phyloP scores from a whole-genome alignment of 1,140 invertebrate species.

The Drosophila dunni region DNA sequence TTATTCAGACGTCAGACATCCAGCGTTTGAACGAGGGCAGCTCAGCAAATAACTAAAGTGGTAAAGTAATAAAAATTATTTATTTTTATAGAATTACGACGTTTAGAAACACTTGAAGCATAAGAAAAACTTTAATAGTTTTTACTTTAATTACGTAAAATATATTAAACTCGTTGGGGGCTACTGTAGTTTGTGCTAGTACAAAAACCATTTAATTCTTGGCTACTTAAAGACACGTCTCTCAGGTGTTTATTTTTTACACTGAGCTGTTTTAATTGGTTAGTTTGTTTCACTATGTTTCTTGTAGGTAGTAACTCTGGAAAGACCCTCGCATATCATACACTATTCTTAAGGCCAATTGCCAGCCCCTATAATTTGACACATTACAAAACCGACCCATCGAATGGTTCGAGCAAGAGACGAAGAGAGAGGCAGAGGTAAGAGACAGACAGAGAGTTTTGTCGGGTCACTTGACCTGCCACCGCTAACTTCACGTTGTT shows the following conservation, averaged over 20 bases:
- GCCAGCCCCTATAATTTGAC: conserved; percentile 60
- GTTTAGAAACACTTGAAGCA: too few relatives aligned
- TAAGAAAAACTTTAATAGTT: too few relatives aligned
- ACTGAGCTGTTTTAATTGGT: not conserved
- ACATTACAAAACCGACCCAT: conserved; percentile 43
- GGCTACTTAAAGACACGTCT: too few relatives aligned
- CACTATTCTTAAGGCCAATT: conserved; percentile 67
- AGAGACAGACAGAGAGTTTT: too few relatives aligned
- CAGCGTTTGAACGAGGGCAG: conserved; percentile 29
- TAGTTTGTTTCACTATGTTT: not conserved
- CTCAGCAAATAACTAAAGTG: conserved; percentile 5
- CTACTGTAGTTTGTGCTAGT: too few relatives aligned
- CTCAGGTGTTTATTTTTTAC: not conserved
- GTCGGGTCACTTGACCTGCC: conserved; percentile 71
- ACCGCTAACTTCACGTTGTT: conserved; percentile 26
- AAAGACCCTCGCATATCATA: conserved; percentile 33
- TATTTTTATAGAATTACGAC: too few relatives aligned
- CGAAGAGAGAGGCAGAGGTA: conserved; percentile 50
- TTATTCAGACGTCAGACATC: conserved; percentile 14
- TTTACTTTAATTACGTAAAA: too few relatives aligned
- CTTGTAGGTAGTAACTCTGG: not conserved
- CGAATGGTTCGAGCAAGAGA: not conserved
- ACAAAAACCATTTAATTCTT: too few relatives aligned
- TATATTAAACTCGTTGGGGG: too few relatives aligned
- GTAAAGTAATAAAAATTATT: too few relatives aligned